phyloP scores from a whole-genome alignment of 2,797 vertebrate genomes.

The Anguilla obscura region DNA sequence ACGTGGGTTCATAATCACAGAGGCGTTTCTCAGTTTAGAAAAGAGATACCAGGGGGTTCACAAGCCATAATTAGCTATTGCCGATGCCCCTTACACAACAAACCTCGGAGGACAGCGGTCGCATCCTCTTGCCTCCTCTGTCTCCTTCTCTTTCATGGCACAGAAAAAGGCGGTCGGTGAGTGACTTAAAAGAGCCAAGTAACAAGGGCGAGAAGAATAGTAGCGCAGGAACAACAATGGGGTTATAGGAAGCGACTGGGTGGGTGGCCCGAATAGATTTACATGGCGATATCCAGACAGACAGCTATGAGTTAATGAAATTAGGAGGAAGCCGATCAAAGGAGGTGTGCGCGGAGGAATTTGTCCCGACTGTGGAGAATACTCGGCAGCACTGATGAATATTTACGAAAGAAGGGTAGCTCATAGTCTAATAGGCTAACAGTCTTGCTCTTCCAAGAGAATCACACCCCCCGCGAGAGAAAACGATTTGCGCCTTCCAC shows the following conservation, averaged over 20 bases:
- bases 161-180: constrained; percentile 55
- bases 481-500: background rate
- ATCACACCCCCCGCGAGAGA: background rate
- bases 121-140: constrained; percentile 46
- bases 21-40: constrained; percentile 46
- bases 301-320: constrained; percentile 46
- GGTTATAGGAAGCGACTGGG: constrained; percentile 52
- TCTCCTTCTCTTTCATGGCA: constrained; percentile 48
- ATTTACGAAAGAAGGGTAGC: background rate
- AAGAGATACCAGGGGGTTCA: constrained; percentile 36
- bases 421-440: background rate
- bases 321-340: constrained; percentile 30
- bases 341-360: constrained; percentile 32
- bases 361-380: constrained; percentile 8
- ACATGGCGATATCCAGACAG: constrained; percentile 45
- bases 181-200: constrained; percentile 56
- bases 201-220: constrained; percentile 50
- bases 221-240: constrained; percentile 51
- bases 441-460: background rate
- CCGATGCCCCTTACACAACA: constrained; percentile 40
- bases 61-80: constrained; percentile 48
- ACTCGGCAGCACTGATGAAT: background rate
- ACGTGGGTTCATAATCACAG: constrained; percentile 47
- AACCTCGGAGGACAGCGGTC: constrained; percentile 49
- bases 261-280: constrained; percentile 61